A percentile compares a stretch with the other conserved stretches of the same genome.
These are phyloP conservation scores for Entelurus aequoreus DNA, from an alignment of 2,113 vertebrate genomes.

Conservation along the genomic window DNA sequence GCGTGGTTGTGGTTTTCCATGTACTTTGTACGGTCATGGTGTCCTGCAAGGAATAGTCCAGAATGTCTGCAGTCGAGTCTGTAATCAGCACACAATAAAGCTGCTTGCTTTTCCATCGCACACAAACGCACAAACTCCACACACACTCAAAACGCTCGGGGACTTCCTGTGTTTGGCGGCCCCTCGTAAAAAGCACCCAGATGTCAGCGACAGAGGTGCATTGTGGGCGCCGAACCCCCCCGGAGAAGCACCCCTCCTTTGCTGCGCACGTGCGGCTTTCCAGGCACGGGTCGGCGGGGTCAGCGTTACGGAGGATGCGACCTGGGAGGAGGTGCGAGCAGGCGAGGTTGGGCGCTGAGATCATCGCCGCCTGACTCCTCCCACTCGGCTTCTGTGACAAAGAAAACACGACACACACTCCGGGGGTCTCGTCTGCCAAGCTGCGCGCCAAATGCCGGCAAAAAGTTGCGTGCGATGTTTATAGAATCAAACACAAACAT, in stretches of 20 bases:
- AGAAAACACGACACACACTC: slow-evolving; percentile 27
- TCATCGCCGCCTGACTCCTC: slow-evolving; percentile 41
- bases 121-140: slow-evolving; percentile 18
- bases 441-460: no score
- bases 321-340: slow-evolving; percentile 15
- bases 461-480: background rate
- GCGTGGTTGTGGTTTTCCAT: no score
- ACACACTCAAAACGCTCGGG: slow-evolving; percentile 14
- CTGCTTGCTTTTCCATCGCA: slow-evolving; percentile 49
- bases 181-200: slow-evolving; percentile 67
- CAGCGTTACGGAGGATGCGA: slow-evolving; percentile 28
- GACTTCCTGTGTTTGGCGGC: slow-evolving; percentile 64
- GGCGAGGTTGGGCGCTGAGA: slow-evolving; percentile 51
- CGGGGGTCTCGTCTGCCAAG: background rate
- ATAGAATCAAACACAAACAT: no score
- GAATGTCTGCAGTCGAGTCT: slow-evolving; percentile 7
- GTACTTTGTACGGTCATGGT: no score
- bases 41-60: no score
- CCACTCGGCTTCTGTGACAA: slow-evolving; percentile 16
- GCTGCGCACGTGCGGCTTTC: slow-evolving; percentile 45
- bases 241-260: slow-evolving; percentile 3
- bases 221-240: slow-evolving; percentile 36
- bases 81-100: slow-evolving; percentile 56
- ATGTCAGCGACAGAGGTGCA: slow-evolving; percentile 67
- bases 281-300: slow-evolving; percentile 38